Evolutionary conservation across 2,113 vertebrate genomes (phyloP), one percentile per base, ranked within the genome.

Genomic region (Micronisus gabar): DNA sequence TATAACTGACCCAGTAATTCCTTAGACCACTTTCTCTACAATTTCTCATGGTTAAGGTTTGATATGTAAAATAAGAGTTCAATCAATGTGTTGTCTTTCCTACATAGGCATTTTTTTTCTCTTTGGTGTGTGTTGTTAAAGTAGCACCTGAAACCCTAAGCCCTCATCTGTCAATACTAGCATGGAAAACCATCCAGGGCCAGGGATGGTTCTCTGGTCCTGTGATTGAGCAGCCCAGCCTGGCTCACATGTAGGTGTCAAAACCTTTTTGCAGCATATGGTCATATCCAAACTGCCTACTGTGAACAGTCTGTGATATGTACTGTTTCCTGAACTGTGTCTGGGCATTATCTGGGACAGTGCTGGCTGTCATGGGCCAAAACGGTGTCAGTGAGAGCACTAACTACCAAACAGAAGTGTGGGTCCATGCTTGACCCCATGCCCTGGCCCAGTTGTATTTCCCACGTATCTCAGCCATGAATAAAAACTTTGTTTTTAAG

Each of bases 281-380:
- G 55, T 13, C 12, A 0, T 10, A 2, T 12, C 78, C 55, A 50
- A 0, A 12, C 11, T 38, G 48, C 68, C 63, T 47, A 1, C 72
- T 68, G 76, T 55, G 62, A 40, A 1, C 81, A 21, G n/a, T 13
- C 27, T 34, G 67, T 38, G 76, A 1, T 30, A 7, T 0, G 7
- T 53, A 66, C 40, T 72, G 8, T 67, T 73, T 74, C 59, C 74
- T 58, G 25, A 52, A 20, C 17, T 3, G 9, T 32, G 53, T 67
- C 79, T 71, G 52, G 53, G 32, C 22, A 2, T 41, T 82, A 7
- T 22, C 67, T 86, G 94, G 67, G 63, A 19, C 84, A 76, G 25
- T 9, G n/a, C 58, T 65, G 87, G 41, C 66, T 67, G 34, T 20
- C 20, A 1, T 0, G 8, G 67, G 30, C 67, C 62, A 61, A 3